These are phyloP conservation scores for Dromiciops gliroides DNA, from an alignment of 2,113 vertebrate genomes.

Conservation along the genomic window DNA sequence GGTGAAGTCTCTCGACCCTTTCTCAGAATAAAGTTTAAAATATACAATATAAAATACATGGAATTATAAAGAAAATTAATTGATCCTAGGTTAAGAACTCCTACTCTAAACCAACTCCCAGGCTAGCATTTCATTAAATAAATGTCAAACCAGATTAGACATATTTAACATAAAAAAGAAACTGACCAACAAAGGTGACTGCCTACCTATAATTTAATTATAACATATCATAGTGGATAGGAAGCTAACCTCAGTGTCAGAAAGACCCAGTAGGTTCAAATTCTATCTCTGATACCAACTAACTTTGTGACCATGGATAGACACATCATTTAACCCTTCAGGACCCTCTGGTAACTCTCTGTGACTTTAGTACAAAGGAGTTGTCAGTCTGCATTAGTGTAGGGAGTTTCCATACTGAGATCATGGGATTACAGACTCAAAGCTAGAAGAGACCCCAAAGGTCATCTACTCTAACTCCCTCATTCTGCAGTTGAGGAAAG, in stretches of 20 bases:
- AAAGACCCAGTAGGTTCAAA: background rate
- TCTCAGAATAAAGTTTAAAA: background rate
- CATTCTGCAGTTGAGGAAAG: background rate
- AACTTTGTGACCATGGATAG: background rate
- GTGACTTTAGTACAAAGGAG: background rate
- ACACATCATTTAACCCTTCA: background rate
- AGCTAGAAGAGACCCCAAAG: background rate
- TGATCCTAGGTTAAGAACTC: background rate
- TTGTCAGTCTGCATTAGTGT: background rate
- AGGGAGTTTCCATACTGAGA: background rate
- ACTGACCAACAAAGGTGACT: background rate
- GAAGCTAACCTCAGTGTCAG: background rate
- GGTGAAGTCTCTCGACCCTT: background rate
- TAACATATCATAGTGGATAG: background rate
- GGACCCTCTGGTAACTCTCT: background rate
- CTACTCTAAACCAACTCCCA: background rate
- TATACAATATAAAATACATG: background rate
- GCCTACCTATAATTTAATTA: background rate
- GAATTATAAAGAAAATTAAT: slow-evolving; percentile 36
- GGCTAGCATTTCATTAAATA: slow-evolving; percentile 3
- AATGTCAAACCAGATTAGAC: background rate
- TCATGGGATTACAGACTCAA: background rate
- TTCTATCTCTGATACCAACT: background rate
- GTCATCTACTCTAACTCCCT: background rate
- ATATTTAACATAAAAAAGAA: slow-evolving; percentile 33